These are phyloP conservation scores for Vanessa atalanta DNA, from an alignment of 1,140 invertebrate species.

Conservation along the genomic window DNA sequence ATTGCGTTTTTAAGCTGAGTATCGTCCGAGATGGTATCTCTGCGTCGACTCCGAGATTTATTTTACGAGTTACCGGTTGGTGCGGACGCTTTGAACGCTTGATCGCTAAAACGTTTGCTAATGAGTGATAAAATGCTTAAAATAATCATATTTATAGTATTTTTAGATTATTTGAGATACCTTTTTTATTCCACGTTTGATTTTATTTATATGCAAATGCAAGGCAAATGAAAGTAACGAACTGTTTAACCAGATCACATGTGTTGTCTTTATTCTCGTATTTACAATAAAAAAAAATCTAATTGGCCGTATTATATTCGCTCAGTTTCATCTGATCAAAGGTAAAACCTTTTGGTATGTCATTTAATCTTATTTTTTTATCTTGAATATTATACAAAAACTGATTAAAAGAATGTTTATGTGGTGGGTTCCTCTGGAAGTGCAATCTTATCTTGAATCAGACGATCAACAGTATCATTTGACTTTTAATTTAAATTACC, in stretches of 20 bases:
- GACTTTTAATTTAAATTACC: neutral
- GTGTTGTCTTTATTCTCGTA: no score
- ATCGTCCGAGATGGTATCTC: conserved; percentile 55
- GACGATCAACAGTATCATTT: neutral
- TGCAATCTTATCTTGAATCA: conserved; percentile 4
- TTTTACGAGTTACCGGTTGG: conserved; percentile 48
- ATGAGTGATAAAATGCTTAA: conserved; percentile 5
- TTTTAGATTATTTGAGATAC: neutral
- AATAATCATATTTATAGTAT: neutral
- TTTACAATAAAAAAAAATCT: no score
- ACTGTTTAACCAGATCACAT: no score
- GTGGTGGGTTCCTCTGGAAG: neutral
- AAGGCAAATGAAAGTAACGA: no score
- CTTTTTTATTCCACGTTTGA: no score
- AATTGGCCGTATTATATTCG: no score
- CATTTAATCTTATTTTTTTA: no score
- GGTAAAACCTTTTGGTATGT: no score
- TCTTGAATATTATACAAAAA: neutral
- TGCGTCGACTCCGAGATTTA: conserved; percentile 55
- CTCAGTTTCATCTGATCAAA: no score
- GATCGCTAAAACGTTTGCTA: conserved; percentile 2
- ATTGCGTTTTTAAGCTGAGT: conserved; percentile 60
- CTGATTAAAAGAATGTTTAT: neutral
- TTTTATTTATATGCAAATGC: no score
- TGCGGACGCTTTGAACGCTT: neutral